Evolutionary conservation across 2,888 invertebrate genomes (phyloP), one percentile per base, ranked within the genome.

Genomic region (Ormyrus labotus): DNA sequence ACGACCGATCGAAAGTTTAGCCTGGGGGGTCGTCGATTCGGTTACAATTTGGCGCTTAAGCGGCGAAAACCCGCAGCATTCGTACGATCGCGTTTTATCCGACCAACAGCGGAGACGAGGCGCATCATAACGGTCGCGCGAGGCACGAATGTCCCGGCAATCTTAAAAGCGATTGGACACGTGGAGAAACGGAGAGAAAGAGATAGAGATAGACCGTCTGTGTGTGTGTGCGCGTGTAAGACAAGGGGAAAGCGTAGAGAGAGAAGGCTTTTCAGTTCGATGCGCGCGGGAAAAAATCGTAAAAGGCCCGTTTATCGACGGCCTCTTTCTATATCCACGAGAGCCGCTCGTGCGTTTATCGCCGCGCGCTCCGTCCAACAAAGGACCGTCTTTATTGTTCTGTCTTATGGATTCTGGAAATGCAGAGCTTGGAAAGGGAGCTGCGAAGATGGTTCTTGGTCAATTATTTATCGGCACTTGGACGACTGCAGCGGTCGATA

Each of bases 161-260:
- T 79, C 78, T 68, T 79, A 69, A 79, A 79, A 79, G 63, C 73
- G 68, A 79, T 79, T 79, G 55, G 78, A 79, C 68, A 79, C 78
- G 69, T 78, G 60, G 60, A 63, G 57, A 57, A 10, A 10, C 13
- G 55, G 50, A 13, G n/a, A 19, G 64, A 70, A 45, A 63, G 63
- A 63, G 64, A 69, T 48, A 19, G 19, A 19, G 19, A 13, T 13
- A 19, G 19, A 19, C 2, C 19, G 19, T 2, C 19, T 19, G 19
- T 19, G 19, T 19, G 19, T 19, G 19, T 19, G 19, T 2, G 19
- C 19, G 19, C 19, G 19, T 19, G 19, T 19, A 19, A 19, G 19
- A 19, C 19, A 19, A 19, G 19, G 19, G 19, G 19, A 19, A 19
- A 19, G 19, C 19, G 19, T 19, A 19, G 19, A 19, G 48, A 19